Evolutionary conservation across 2,797 vertebrate genomes (phyloP).

Genomic region (Schizopygopsis malacanthus): DNA sequence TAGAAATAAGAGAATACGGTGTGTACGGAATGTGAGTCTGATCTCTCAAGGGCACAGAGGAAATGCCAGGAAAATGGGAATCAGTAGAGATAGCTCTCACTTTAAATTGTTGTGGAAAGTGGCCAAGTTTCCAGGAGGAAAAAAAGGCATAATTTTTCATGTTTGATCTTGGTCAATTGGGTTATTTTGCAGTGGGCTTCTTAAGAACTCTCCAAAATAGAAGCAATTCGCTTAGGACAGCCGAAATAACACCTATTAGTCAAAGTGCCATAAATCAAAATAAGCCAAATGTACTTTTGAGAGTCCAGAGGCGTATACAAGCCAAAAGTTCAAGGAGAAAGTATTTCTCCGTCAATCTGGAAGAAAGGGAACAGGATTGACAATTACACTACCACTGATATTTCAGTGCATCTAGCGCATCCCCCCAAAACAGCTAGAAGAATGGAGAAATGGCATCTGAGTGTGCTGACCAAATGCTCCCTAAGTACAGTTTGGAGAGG

Average conservation of each 20-base stretch:
- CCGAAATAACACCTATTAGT: conserved; percentile 24
- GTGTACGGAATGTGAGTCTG: background rate
- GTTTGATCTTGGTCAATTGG: conserved; percentile 51
- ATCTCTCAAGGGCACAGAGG: background rate
- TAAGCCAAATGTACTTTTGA: conserved; percentile 35
- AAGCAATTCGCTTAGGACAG: conserved; percentile 26
- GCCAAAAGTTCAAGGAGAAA: conserved; percentile 36
- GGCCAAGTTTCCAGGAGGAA: conserved; percentile 22
- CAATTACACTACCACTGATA: conserved; percentile 13
- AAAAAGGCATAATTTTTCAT: conserved; percentile 25
- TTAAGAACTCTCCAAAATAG: conserved; percentile 26
- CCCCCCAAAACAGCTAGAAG: background rate
- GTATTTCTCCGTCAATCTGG: conserved; percentile 15
- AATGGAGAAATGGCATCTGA: background rate
- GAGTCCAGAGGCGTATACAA: conserved; percentile 3
- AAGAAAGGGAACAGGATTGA: background rate
- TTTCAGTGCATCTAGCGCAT: conserved; percentile 7
- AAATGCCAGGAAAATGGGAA: conserved; percentile 14
- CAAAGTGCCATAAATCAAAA: conserved; percentile 32
- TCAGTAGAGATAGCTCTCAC: conserved; percentile 8
- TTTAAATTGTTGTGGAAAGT: conserved; percentile 39
- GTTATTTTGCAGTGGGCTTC: conserved; percentile 26
- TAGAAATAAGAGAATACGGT: conserved; percentile 2
- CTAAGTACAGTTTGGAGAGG: background rate
- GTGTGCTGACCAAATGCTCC: background rate